phyloP scores from a whole-genome alignment of 2,888 invertebrate genomes.

The Nomada goodeniana region DNA sequence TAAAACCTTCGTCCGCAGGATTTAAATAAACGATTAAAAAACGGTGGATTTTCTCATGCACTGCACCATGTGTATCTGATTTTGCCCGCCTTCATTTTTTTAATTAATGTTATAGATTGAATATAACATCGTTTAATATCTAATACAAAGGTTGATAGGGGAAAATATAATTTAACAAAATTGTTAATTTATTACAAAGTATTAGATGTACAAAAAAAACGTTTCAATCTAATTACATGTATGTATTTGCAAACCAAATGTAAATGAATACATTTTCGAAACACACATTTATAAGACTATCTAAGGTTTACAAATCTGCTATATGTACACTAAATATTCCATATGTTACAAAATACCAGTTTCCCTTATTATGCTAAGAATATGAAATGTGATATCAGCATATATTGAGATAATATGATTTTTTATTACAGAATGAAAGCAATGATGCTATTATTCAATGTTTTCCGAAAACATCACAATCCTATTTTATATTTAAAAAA shows the following conservation, averaged over 20 bases:
- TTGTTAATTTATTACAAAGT: not conserved
- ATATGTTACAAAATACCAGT: not conserved
- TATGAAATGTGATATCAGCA: constrained; percentile 7
- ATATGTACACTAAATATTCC: not conserved
- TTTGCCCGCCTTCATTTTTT: too few species aligned
- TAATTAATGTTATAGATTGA: too few species aligned
- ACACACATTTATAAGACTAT: not conserved
- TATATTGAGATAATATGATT: constrained; percentile 14
- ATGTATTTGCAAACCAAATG: not conserved
- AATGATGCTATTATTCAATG: not conserved
- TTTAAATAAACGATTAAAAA: too few species aligned
- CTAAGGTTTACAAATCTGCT: not conserved
- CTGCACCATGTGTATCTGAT: too few species aligned
- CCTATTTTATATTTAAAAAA: constrained; percentile 18
- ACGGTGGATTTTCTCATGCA: too few species aligned
- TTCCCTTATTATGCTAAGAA: not conserved
- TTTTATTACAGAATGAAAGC: not conserved
- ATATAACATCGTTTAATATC: too few species aligned
- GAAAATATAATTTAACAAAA: not conserved
- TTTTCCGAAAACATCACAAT: constrained; percentile 5
- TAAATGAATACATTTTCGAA: constrained; percentile 5
- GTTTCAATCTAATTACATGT: not conserved
- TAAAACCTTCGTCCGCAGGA: too few species aligned
- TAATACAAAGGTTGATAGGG: too few species aligned
- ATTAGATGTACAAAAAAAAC: constrained; percentile 3